Conservation (phyloP, 2,797 vertebrate genomes). For the Chrosomus eos region DNA sequence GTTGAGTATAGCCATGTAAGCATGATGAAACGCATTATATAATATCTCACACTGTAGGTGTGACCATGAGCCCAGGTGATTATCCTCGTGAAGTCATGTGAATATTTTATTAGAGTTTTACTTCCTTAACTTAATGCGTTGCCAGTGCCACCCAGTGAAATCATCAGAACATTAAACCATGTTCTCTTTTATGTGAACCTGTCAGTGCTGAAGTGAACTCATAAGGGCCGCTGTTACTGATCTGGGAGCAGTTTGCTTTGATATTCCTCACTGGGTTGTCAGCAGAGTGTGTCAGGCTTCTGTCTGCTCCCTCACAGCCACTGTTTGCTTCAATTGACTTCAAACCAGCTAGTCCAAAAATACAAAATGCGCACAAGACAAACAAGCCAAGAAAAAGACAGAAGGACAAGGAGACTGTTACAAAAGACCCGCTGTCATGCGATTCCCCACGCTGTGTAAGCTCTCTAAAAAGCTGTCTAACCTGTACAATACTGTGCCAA, state of each 20-base stretch:
- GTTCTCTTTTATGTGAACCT: constrained; percentile 30
- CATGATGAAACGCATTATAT: neutral
- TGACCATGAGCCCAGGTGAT: neutral
- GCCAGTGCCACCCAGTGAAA: constrained; percentile 30
- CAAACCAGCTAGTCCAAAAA: constrained; percentile 30
- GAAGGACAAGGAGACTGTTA: constrained; percentile 24
- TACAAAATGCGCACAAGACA: constrained; percentile 30
- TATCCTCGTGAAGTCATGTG: neutral
- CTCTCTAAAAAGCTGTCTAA: constrained; percentile 24
- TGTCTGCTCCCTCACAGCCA: constrained; percentile 37
- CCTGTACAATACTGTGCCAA: neutral
- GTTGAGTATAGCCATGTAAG: neutral
- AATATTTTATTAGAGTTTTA: constrained; percentile 4
- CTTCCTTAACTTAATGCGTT: neutral
- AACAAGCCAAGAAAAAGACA: constrained; percentile 39
- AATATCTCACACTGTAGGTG: neutral
- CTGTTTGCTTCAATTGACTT: constrained; percentile 31
- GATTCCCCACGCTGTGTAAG: constrained; percentile 22
- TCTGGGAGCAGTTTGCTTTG: constrained; percentile 33
- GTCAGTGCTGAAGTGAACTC: constrained; percentile 27
- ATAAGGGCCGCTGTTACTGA: constrained; percentile 26
- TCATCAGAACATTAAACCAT: constrained; percentile 36
- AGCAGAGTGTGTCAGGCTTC: constrained; percentile 30
- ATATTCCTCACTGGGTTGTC: constrained; percentile 32
- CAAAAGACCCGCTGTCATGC: constrained; percentile 40